Conservation (phyloP, 2,797 vertebrate genomes). For the Synanceia verrucosa region DNA sequence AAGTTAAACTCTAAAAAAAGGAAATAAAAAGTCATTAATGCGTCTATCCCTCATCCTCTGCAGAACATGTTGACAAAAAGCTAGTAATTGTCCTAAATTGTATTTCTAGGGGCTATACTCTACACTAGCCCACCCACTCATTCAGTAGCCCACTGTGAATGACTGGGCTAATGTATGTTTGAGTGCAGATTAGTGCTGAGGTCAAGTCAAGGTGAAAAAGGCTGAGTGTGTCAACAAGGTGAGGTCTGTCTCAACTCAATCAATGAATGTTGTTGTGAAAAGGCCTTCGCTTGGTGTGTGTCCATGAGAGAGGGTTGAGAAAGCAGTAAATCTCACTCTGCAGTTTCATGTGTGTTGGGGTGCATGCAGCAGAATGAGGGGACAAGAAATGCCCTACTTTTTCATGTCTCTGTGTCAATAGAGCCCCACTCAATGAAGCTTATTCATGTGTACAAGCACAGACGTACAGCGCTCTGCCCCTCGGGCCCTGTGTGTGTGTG, state of each 20-base stretch:
- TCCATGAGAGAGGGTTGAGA: neutral
- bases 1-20: neutral
- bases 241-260: slow-evolving; percentile 29
- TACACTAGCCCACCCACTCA: neutral
- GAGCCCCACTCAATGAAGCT: slow-evolving; percentile 50
- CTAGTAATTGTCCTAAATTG: neutral
- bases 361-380: slow-evolving; percentile 32
- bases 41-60: neutral
- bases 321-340: slow-evolving; percentile 31
- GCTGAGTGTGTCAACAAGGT: slow-evolving; percentile 9
- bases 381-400: slow-evolving; percentile 65
- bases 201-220: slow-evolving; percentile 45
- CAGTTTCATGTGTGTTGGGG: slow-evolving; percentile 39
- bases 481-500: slow-evolving; percentile 22
- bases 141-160: neutral
- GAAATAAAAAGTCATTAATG: neutral
- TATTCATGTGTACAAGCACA: slow-evolving; percentile 55
- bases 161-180: neutral
- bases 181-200: slow-evolving; percentile 26
- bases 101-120: neutral
- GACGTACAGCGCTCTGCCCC: slow-evolving; percentile 38
- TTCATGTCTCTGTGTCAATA: slow-evolving; percentile 39
- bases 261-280: slow-evolving; percentile 20
- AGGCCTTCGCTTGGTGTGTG: neutral
- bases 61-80: neutral